Base-by-base conservation (phyloP, 2,113 vertebrate genomes). In the Suncus etruscus region DNA sequence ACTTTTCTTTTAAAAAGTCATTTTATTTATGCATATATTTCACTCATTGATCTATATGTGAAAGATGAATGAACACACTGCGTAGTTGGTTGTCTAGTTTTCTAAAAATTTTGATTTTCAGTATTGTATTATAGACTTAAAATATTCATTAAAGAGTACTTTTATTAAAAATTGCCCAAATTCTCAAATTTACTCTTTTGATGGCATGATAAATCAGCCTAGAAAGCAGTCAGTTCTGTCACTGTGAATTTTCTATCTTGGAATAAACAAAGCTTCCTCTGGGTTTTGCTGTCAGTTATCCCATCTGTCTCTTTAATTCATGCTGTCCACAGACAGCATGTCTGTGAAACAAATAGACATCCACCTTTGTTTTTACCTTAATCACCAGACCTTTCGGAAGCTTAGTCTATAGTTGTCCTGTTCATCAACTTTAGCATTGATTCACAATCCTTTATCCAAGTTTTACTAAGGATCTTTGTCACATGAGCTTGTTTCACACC, bases 1-100 rank as follows among this genome's bases (percentile, higher is more conserved):
- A 61, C 22, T 61, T 87, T 39, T 39, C 87, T 87, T 83, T 87
- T 48, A 72, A 92, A 94, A 78, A 70, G 47, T 50, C n/a, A 45
- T 61, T 69, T 89, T 92, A 87, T 90, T 90, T 65, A 12, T 89
- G 3, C 83, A 61, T 69, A 32, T 87, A 0, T 61, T 94, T 89
- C 20, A 86, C 11, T 91, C 11, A 50, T 66, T 87, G 61, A 79
- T 82, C n/a, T 75, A 1, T 68, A 6, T 45, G 20, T 63, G 8
- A 91, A 9, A 90, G 31, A 65, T 93, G 63, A 82, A 51, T 76
- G 76, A 86, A 48, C 48, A 77, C 3, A 81, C 22, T 61, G 0
- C 66, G 25, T 29, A 87, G 65, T 25, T 31, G 39, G 2, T n/a
- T 83, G 32, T 25, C 31, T 86, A 61, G 1, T 80, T 93, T 39